Evolutionary conservation across 2,888 invertebrate genomes (phyloP), one percentile per base, ranked within the genome.

Genomic region (Hartigia nigra): DNA sequence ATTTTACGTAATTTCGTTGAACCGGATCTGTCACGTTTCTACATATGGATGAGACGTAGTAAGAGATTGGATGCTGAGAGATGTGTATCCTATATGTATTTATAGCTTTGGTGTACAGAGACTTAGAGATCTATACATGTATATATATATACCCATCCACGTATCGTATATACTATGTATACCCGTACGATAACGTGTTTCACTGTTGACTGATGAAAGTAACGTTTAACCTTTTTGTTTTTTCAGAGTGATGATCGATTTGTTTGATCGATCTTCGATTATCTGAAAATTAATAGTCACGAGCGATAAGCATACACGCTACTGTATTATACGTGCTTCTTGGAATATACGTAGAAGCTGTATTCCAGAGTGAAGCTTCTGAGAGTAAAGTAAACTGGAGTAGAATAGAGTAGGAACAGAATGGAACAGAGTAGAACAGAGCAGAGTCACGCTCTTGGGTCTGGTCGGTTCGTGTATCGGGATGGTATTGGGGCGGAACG

Each of bases 401-500:
- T 55, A 14, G 23, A 39, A 39, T 39, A 14, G 39, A 39, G 14
- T 14, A 39, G 39, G n/a, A 14, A 39, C 39, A 14, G 14, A 39
- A 14, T 39, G 9, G 39, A 39, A 39, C 39, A 39, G 39, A 55
- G 23, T 55, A 23, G 55, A 55, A 23, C 55, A 55, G 55, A 55
- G 55, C 9, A 55, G 55, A 55, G 55, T 55, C 55, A 55, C 55
- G 55, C 55, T 55, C 55, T 55, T 55, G 23, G 55, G 82, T 76
- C 78, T 23, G 77, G 77, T 81, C 80, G 75, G 81, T 83, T 82
- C 84, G 82, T 82, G 83, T 81, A 85, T 83, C 84, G 82, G 80
- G 79, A 82, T 85, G 87, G 86, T 85, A 86, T 87, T 85, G 85
- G 84, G 85, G 81, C 85, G 86, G 85, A 86, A 87, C 85, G 85